These are phyloP conservation scores for Eugnorisma glareosa DNA, from an alignment of 2,888 invertebrate genomes.

Conservation along the genomic window DNA sequence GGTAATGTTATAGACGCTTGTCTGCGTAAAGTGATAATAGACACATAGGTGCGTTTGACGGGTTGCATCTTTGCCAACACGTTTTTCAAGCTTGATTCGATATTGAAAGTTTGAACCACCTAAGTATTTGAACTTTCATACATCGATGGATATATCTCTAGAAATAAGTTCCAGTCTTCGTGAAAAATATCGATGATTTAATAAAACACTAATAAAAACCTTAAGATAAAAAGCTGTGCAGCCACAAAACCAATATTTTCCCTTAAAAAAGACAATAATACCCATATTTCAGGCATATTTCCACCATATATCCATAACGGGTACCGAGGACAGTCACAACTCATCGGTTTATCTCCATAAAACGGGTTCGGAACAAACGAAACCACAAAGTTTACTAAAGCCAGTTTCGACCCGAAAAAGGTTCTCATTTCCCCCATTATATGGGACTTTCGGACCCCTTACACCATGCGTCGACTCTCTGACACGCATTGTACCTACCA, in stretches of 20 bases:
- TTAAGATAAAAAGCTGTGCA: not conserved
- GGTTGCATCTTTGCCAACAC: not conserved
- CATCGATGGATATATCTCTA: not conserved
- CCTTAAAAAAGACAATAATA: constrained; percentile 6
- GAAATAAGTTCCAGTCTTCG: not conserved
- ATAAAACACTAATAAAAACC: not conserved
- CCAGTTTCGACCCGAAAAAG: constrained; percentile 70
- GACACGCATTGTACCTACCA: constrained; percentile 87
- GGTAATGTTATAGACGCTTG: constrained; percentile 62
- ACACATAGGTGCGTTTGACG: constrained; percentile 2
- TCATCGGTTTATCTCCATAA: constrained; percentile 63
- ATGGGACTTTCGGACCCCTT: constrained; percentile 84
- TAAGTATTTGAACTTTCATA: not conserved
- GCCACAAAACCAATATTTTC: constrained; percentile 12
- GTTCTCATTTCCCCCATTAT: constrained; percentile 87
- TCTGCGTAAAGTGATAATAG: constrained; percentile 50
- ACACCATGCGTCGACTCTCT: constrained; percentile 82
- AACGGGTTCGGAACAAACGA: constrained; percentile 60
- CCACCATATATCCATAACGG: constrained; percentile 30
- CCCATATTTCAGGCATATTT: constrained; percentile 40
- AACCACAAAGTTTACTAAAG: constrained; percentile 66
- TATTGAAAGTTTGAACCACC: not conserved
- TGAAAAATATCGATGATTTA: not conserved
- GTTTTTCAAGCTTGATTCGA: not conserved
- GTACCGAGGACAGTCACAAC: constrained; percentile 43